A percentile compares a stretch with the other conserved stretches of the same genome.
Conservation (phyloP, 2,888 invertebrate genomes). For the Idaea dimidiata region DNA sequence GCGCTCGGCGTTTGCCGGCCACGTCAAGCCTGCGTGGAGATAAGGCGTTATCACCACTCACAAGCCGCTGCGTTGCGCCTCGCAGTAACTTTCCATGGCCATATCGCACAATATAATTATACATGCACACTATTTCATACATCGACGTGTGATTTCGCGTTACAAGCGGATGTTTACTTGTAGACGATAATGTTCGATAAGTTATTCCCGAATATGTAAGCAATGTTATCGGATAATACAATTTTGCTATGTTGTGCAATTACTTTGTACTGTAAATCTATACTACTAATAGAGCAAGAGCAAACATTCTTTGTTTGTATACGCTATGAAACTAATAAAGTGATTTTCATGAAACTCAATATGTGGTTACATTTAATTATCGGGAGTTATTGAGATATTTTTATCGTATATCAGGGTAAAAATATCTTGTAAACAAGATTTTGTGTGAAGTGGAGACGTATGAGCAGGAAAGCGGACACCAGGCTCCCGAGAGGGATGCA, state of each 20-base stretch:
- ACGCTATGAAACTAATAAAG: no score
- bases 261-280: neutral
- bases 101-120: slow-evolving; percentile 36
- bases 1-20: slow-evolving; percentile 15
- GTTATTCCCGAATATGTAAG: slow-evolving; percentile 5
- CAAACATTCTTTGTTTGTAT: no score
- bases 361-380: no score
- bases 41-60: slow-evolving; percentile 48
- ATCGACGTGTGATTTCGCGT: slow-evolving; percentile 37
- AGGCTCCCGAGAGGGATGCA: no score
- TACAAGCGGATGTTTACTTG: slow-evolving; percentile 47
- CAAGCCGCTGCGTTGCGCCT: slow-evolving; percentile 33
- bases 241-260: neutral
- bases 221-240: neutral
- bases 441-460: no score
- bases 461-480: no score
- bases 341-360: no score
- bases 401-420: no score
- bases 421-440: no score
- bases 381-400: no score
- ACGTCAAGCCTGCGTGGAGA: slow-evolving; percentile 49
- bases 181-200: slow-evolving; percentile 33
- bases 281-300: neutral
- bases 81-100: slow-evolving; percentile 55
- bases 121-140: slow-evolving; percentile 16